Conservation (phyloP, 2,797 vertebrate genomes). For the Halcyon smyrnensis region DNA sequence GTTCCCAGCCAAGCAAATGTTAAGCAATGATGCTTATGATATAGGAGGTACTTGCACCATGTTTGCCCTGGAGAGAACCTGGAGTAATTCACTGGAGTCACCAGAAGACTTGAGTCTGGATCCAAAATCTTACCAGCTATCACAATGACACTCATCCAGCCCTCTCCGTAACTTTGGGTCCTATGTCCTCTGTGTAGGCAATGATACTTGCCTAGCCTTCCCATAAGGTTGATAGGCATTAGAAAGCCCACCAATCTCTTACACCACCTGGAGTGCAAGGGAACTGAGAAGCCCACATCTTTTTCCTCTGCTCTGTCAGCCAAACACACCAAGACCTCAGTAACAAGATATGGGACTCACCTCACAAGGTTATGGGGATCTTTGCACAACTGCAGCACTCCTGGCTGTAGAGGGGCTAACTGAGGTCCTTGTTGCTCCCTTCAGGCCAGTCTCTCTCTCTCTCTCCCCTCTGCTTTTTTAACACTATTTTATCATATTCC, state of each 20-base stretch:
- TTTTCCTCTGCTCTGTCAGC: neutral
- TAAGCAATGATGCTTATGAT: neutral
- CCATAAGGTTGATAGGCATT: neutral
- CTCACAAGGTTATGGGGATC: neutral
- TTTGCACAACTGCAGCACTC: neutral
- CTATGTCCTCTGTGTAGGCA: neutral
- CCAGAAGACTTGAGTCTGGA: neutral
- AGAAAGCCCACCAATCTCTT: neutral
- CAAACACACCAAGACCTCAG: neutral
- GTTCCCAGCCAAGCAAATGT: neutral
- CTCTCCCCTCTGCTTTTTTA: neutral
- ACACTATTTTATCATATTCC: neutral
- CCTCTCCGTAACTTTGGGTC: neutral
- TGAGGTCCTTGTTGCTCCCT: neutral
- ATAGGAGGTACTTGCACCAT: neutral
- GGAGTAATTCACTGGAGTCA: neutral
- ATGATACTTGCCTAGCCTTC: neutral
- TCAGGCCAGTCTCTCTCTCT: neutral
- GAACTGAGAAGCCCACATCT: neutral
- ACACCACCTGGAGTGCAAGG: neutral
- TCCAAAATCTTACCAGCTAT: neutral
- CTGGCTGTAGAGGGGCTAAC: neutral
- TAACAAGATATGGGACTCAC: neutral
- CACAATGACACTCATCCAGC: accelerated
- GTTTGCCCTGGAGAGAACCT: neutral